Evolutionary conservation across 2,797 vertebrate species (phyloP), one percentile per base, ranked within the genome.

Genomic region (Synanceia verrucosa): DNA sequence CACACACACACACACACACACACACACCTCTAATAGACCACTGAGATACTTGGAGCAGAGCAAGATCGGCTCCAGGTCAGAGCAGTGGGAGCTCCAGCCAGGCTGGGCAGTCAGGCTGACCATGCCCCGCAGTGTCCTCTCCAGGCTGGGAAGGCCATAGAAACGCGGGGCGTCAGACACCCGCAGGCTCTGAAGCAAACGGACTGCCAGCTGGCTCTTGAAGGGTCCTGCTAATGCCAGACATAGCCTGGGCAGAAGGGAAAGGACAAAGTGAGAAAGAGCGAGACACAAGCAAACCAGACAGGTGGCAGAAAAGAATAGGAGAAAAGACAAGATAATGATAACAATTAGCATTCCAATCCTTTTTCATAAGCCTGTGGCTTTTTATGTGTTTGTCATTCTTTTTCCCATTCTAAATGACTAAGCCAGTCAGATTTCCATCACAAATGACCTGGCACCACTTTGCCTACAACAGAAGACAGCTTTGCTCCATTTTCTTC

Each of bases 111-210:
- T 98, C 75, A 98, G 92, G 64, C 95, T 94, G 70, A 95, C 95
- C 96, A 99, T 96, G 72, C 95, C 96, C 84, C 89, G 92, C 57
- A 99, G 89, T 0, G 96, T 96, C 86, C 97, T 95, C 93, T 97
- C 96, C 61, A 99, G 91, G 56, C 95, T 97, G 48, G 98, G 97
- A 56, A 99, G 95, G 31, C 98, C 98, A 4, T 99, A 99, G 92
- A 99, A 99, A 70, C 93, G 95, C 0, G 97, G 97, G 2, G 96
- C 96, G 10, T 97, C 95, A 1, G 98, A 96, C 72, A 99, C 90
- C 44, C 95, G 91, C 74, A 99, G 94, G 88, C 95, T 96, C 61
- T 96, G 95, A 18, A 99, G 95, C 79, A 99, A 92, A n/a, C 94
- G 93, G 79, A 96, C 70, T 31, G 97, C 94, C 84, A 99, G 90